Evolutionary conservation across 1,140 invertebrate genomes (phyloP), one percentile per base, ranked within the genome.

Genomic region (Danaus plexippus): DNA sequence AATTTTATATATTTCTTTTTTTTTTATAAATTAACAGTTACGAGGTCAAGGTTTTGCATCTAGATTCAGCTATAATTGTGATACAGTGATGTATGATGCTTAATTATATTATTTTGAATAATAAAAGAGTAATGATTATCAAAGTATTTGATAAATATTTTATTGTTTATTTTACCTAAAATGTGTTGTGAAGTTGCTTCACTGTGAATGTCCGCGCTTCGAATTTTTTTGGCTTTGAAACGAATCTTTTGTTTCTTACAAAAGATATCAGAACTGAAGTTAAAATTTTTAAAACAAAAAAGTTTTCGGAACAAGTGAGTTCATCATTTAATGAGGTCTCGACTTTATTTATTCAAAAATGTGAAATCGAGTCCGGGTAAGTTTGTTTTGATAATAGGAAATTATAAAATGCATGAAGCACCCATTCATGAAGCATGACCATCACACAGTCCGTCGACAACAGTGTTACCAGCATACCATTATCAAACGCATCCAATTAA

Each of bases 41-140:
- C 13, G 44, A 52, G 42, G 22, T 49, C 54, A 47, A 47, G 46
- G 57, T 15, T 54, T 52, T 48, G 54, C 59, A 61, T 57, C 61
- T 11, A 54, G 56, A 69, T 67, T 71, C 71, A 71, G 74, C 63
- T 71, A 65, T 71, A 78, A 77, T 64, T 85, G 82, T 85, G 80
- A 85, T 85, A 83, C 68, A 77, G 67, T 76, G 64, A 77, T 80
- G 74, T 80, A 78, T 67, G 71, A 80, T 77, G 78, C 77, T 80
- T 81, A 77, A 77, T 74, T 74, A 76, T 75, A 75, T 73, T 69
- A 71, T 80, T 80, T 82, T 80, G 63, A 69, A 72, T 66, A 85
- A 85, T 83, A 85, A 83, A 83, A 80, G 67, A 76, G 58, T 79
- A 82, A 77, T 74, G 50, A 77, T 76, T 78, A 80, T 71, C 74